These are phyloP conservation scores for Pocillopora meandrina DNA, from an alignment of 92 coral and sea anemone genomes.

Conservation along the genomic window DNA sequence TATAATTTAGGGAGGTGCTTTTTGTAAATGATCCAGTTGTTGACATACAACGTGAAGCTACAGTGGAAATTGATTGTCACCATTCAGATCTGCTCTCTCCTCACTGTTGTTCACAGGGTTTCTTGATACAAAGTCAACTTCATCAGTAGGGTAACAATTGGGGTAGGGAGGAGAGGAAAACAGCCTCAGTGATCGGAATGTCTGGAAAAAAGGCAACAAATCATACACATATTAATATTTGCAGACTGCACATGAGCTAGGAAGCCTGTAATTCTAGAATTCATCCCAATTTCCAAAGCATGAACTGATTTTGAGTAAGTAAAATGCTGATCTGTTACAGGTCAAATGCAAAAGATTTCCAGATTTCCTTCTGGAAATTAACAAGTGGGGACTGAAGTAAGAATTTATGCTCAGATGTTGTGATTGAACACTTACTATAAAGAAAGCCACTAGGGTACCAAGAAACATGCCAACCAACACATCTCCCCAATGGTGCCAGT, in stretches of 20 bases:
- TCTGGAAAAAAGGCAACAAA: slow-evolving; percentile 12
- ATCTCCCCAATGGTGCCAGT: slow-evolving; percentile 98
- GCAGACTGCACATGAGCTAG: too few relatives aligned
- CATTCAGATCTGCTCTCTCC: slow-evolving; percentile 1
- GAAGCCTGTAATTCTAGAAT: too few relatives aligned
- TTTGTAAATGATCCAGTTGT: neutral
- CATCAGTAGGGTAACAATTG: slow-evolving; percentile 28
- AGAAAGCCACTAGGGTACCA: slow-evolving; percentile 86
- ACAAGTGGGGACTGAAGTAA: neutral
- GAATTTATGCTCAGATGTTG: neutral
- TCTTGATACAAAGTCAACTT: neutral
- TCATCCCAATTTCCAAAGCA: too few relatives aligned
- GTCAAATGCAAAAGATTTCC: too few relatives aligned
- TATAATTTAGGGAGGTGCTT: neutral
- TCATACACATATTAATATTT: neutral
- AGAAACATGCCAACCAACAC: slow-evolving; percentile 82
- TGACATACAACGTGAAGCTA: neutral
- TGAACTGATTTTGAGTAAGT: too few relatives aligned
- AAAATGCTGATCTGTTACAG: too few relatives aligned
- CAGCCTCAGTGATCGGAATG: slow-evolving; percentile 50
- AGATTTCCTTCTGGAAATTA: too few relatives aligned
- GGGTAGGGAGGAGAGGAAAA: slow-evolving; percentile 30
- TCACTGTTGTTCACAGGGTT: neutral
- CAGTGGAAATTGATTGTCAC: slow-evolving; percentile 11
- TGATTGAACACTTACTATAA: slow-evolving; percentile 61